Conservation (phyloP, 2,888 invertebrate genomes). For the Heliconius hortense region DNA sequence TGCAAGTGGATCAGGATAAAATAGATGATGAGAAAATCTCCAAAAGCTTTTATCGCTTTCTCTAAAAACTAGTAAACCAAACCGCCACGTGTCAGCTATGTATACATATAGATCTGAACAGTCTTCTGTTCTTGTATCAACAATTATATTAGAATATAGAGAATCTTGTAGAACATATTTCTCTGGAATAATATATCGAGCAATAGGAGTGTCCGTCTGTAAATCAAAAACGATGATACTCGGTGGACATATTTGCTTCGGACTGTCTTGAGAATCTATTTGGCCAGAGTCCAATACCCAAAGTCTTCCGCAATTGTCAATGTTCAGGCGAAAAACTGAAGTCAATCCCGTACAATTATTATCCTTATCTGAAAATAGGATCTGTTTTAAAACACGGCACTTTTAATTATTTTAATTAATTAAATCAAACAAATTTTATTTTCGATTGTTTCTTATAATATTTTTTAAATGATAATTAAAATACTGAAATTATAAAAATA, state of each 20-base stretch:
- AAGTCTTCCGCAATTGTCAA: conserved; percentile 88
- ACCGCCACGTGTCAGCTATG: conserved; percentile 87
- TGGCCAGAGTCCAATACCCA: conserved; percentile 92
- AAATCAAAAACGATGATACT: conserved; percentile 88
- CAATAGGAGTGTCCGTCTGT: conserved; percentile 82
- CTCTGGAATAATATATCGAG: conserved; percentile 84
- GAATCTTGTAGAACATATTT: conserved; percentile 85
- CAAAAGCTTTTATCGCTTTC: conserved; percentile 82
- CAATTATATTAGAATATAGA: conserved; percentile 85
- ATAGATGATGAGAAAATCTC: conserved; percentile 85
- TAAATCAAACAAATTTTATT: too few relatives aligned
- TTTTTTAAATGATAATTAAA: too few relatives aligned
- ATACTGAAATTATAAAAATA: background rate
- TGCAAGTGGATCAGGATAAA: conserved; percentile 87
- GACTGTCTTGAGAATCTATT: conserved; percentile 84
- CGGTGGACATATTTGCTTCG: conserved; percentile 87
- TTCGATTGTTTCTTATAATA: too few relatives aligned
- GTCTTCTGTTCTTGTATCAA: conserved; percentile 82
- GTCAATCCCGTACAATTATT: conserved; percentile 85
- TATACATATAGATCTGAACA: conserved; percentile 86
- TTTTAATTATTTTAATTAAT: background rate
- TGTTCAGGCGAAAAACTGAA: conserved; percentile 88
- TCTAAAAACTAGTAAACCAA: conserved; percentile 84
- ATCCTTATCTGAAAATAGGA: conserved; percentile 56
- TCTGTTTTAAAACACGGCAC: background rate